phyloP scores from a whole-genome alignment of 2,113 vertebrate species.

The Apus apus region DNA sequence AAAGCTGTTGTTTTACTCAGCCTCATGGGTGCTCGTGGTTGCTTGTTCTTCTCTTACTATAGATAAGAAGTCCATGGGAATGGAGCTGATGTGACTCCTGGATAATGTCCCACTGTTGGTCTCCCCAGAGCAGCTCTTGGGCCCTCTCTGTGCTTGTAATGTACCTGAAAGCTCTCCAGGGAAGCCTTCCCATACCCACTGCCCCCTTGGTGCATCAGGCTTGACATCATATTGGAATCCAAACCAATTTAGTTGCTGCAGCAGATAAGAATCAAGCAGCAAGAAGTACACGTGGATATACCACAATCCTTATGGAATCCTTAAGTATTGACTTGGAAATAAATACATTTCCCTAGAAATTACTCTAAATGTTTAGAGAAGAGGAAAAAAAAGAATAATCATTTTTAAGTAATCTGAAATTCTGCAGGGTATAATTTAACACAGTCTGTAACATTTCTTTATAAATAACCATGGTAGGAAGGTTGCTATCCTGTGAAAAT shows the following conservation, averaged over 20 bases:
- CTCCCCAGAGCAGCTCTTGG: not conserved
- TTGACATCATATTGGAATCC: not conserved
- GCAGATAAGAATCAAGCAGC: not conserved
- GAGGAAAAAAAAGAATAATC: not conserved
- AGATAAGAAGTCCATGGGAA: not conserved
- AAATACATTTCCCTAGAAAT: conserved; percentile 13
- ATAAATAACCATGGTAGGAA: conserved; percentile 25
- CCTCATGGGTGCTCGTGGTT: not conserved
- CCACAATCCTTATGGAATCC: not conserved
- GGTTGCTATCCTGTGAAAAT: conserved; percentile 18
- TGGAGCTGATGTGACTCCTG: not conserved
- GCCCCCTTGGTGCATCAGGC: not conserved
- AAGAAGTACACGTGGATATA: not conserved
- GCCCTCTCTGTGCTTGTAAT: not conserved
- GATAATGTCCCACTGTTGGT: fast-evolving
- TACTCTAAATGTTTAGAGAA: not conserved
- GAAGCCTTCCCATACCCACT: not conserved
- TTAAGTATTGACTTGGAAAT: not conserved
- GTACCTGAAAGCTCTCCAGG: not conserved
- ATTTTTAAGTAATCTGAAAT: conserved; percentile 7
- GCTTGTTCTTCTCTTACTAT: not conserved
- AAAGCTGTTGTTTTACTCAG: not conserved
- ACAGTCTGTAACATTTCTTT: conserved; percentile 13
- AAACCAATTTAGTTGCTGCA: not conserved
- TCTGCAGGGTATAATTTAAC: conserved; percentile 31